Base-by-base conservation (phyloP, 1,140 invertebrate species). In the Sarcophaga peregrina region DNA sequence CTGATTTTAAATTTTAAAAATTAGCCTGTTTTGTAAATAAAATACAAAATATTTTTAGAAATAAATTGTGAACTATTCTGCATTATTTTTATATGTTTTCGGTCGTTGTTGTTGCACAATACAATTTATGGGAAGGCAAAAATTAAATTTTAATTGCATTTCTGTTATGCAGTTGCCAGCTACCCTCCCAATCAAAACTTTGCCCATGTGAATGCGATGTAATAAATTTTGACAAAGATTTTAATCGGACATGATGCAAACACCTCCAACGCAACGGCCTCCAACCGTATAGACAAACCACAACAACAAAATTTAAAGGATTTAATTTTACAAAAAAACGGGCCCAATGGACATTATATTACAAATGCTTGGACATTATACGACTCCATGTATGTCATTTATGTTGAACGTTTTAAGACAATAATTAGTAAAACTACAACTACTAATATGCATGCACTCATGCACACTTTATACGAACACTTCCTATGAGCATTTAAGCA, bases 121-220 rank as follows among this genome's bases (percentile, higher is more conserved):
- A 37, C 25, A 37, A 37, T 37, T 37, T 4, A 37, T 37, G n/a
- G 20, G 20, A 9, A 68, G 62, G 62, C 15, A 68, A 68, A 10
- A 58, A 58, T 58, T 58, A 68, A 68, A 68, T 20, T 68, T 20
- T 68, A 68, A 68, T 68, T 68, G 62, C 62, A 17, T 68, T 68
- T 68, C 20, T 58, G 15, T 58, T 58, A 37, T 13, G 13, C 13
- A n/a, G 8, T 20, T 20, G 20, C 17, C 62, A 68, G 62, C n/a
- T 68, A 20, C 62, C 62, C 15, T n/a, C 54, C 17, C 62, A 68
- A 25, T 68, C 62, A 68, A 68, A 68, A 68, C 7, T 68, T 68
- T n/a, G 62, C 17, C 20, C n/a, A 20, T 68, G 5, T 68, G 7
- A 68, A 68, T 68, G 17, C 25, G 25, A 37, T 68, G 62, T 25